Evolutionary conservation across 2,113 vertebrate species (phyloP).

Genomic region (Zapornia atra): DNA sequence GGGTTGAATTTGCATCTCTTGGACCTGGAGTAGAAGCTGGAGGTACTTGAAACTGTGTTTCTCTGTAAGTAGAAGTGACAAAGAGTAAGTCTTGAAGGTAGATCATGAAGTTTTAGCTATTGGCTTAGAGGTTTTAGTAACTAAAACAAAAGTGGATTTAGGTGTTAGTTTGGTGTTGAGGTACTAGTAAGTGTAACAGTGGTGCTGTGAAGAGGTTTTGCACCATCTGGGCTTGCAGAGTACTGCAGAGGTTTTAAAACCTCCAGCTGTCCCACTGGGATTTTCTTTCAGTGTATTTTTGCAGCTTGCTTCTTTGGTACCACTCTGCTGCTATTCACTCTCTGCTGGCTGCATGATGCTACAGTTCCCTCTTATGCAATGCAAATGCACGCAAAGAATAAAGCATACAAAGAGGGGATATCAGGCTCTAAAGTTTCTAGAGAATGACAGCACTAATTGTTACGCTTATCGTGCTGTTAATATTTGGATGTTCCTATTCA

Average conservation of each 20-base stretch:
- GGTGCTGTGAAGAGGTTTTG: neutral
- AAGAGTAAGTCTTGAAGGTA: neutral
- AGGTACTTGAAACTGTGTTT: neutral
- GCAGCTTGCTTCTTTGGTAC: neutral
- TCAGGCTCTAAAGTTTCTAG: neutral
- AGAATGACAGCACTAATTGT: neutral
- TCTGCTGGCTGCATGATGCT: neutral
- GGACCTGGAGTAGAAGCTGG: neutral
- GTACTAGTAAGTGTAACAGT: neutral
- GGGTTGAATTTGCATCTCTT: neutral
- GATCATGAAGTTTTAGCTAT: neutral
- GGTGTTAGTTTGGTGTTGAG: neutral
- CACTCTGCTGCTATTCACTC: neutral
- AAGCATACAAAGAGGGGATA: neutral
- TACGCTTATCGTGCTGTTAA: neutral
- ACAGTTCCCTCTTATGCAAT: rapidly evolving
- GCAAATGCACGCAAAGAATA: neutral
- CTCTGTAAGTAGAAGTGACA: neutral
- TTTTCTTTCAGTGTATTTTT: neutral
- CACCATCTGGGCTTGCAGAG: neutral
- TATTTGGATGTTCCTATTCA: neutral
- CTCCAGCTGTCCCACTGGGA: neutral
- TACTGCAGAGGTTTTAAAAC: neutral
- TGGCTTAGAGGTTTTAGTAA: neutral
- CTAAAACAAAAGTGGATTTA: neutral